Evolutionary conservation across 2,113 vertebrate species (phyloP).

Genomic region (Neodontobutis hainanensis): DNA sequence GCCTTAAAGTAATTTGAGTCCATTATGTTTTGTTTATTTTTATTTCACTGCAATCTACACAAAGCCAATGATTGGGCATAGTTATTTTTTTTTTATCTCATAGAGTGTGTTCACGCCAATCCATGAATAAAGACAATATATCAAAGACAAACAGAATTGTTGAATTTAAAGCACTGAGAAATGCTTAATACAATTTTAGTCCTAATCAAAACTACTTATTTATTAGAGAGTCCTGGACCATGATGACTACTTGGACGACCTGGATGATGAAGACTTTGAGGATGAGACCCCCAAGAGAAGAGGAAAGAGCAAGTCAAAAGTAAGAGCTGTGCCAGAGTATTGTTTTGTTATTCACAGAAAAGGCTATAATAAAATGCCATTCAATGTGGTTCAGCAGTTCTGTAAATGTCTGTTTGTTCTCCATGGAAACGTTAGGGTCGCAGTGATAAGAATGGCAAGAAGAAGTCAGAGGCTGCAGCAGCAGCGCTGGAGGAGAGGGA

Average conservation of each 20-base stretch:
- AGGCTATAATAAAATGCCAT: background rate
- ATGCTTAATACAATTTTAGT: too few relatives aligned
- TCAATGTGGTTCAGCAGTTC: background rate
- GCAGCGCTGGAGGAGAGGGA: constrained; percentile 89
- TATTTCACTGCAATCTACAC: background rate
- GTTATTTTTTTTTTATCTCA: too few relatives aligned
- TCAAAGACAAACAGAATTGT: too few relatives aligned
- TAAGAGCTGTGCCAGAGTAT: constrained; percentile 46
- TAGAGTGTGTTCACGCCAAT: too few relatives aligned
- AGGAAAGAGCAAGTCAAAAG: constrained; percentile 96
- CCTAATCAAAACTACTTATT: background rate
- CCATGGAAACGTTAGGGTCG: constrained; percentile 80
- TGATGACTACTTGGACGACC: constrained; percentile 93
- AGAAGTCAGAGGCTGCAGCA: constrained; percentile 91
- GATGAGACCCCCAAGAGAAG: constrained; percentile 94
- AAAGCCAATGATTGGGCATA: too few relatives aligned
- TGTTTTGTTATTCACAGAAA: background rate
- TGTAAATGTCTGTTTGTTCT: background rate
- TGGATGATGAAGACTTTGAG: constrained; percentile 97
- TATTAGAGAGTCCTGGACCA: constrained; percentile 92
- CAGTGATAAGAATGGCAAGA: constrained; percentile 89
- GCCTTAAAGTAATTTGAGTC: background rate
- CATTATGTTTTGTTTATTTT: background rate
- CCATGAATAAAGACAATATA: too few relatives aligned
- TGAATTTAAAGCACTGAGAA: too few relatives aligned